These are phyloP conservation scores for Formica exsecta DNA, from an alignment of 1,140 invertebrate species.

Conservation along the genomic window DNA sequence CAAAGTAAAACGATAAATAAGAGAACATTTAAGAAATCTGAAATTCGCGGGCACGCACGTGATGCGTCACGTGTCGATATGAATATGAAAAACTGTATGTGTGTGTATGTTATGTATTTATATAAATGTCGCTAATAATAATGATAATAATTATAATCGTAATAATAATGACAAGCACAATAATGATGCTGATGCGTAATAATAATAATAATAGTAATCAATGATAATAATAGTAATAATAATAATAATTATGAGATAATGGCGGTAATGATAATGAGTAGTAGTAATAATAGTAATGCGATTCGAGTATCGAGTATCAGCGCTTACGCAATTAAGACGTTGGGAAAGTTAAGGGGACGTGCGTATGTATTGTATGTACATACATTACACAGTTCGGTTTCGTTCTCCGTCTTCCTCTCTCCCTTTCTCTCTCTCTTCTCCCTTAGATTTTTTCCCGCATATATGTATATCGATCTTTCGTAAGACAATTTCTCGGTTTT, in stretches of 20 bases:
- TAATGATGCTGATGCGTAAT: slow-evolving; percentile 64
- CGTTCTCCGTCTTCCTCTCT: slow-evolving; percentile 13
- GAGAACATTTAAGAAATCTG: neutral
- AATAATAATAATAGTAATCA: slow-evolving; percentile 64
- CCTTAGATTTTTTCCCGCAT: neutral
- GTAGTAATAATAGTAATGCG: slow-evolving; percentile 74
- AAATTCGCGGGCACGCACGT: slow-evolving; percentile 34
- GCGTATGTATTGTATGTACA: neutral
- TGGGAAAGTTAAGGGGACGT: slow-evolving; percentile 8
- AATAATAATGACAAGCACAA: slow-evolving; percentile 55
- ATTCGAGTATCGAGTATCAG: slow-evolving; percentile 55
- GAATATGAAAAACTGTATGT: neutral
- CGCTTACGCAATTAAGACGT: slow-evolving; percentile 45
- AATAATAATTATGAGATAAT: slow-evolving; percentile 75
- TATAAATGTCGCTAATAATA: slow-evolving; percentile 75
- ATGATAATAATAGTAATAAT: slow-evolving; percentile 72
- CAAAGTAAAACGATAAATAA: neutral
- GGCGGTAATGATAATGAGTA: slow-evolving; percentile 60
- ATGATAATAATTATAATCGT: slow-evolving; percentile 72
- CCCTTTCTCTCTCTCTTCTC: slow-evolving; percentile 49
- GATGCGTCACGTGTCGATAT: slow-evolving; percentile 18
- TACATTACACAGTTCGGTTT: slow-evolving; percentile 40
- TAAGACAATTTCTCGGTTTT: slow-evolving; percentile 29
- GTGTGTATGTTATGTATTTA: neutral
- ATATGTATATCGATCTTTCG: neutral